Evolutionary conservation across 2,113 vertebrate species (phyloP).

Genomic region (Mastomys coucha): DNA sequence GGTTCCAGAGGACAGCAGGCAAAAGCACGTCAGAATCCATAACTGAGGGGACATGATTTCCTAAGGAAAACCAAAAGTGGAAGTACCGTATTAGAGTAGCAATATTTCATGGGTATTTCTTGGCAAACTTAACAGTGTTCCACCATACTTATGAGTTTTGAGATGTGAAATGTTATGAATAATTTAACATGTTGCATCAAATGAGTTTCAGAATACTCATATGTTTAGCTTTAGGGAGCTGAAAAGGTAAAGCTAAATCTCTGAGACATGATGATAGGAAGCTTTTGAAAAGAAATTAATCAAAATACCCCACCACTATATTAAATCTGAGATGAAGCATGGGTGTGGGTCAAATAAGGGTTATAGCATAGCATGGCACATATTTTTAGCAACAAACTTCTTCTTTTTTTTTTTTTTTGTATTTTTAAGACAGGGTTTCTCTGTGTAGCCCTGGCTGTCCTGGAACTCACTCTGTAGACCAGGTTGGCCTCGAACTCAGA

Average conservation of each 20-base stretch:
- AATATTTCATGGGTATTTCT: not conserved
- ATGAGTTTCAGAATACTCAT: not conserved
- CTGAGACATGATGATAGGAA: not conserved
- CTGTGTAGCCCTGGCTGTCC: no score
- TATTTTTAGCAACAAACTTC: not conserved
- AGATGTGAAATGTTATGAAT: not conserved
- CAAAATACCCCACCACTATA: not conserved
- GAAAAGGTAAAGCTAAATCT: constrained; percentile 13
- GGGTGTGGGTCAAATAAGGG: not conserved
- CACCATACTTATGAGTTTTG: not conserved
- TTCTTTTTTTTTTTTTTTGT: not conserved
- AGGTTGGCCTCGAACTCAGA: no score
- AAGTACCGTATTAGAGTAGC: not conserved
- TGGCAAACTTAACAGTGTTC: not conserved
- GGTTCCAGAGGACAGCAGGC: constrained; percentile 69
- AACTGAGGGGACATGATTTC: constrained; percentile 55
- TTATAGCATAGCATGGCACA: not conserved
- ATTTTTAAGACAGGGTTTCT: no score
- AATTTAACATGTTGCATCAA: not conserved
- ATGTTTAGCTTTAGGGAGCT: not conserved
- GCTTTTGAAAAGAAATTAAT: not conserved
- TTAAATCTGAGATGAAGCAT: not conserved
- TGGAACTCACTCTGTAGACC: no score
- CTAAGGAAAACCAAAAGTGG: constrained; percentile 69
- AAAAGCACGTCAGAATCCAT: constrained; percentile 7